Conservation (phyloP, 2,113 vertebrate species). For the Mormyrus lacerda region DNA sequence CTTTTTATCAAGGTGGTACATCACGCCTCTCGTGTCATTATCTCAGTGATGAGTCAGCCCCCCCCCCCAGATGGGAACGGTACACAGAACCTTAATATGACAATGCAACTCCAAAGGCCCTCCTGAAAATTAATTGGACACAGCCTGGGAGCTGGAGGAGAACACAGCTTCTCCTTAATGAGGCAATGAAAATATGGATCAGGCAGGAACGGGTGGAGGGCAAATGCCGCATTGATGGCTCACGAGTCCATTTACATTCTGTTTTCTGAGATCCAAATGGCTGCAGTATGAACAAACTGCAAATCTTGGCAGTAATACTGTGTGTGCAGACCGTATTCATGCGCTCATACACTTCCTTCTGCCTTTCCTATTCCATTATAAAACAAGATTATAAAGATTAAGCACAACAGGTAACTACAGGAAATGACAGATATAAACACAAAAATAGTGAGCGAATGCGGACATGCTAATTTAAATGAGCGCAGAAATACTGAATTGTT, state of each 20-base stretch:
- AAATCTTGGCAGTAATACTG: not conserved
- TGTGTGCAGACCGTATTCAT: not conserved
- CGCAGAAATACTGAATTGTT: conserved; percentile 14
- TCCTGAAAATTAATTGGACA: conserved; percentile 32
- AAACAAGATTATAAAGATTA: not conserved
- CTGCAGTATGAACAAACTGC: not conserved
- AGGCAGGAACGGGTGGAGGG: not conserved
- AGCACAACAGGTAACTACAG: not conserved
- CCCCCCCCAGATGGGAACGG: conserved; percentile 17
- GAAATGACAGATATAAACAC: not conserved
- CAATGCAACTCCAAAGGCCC: conserved; percentile 19
- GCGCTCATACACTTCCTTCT: not conserved
- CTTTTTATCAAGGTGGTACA: conserved; percentile 34
- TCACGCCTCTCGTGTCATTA: conserved; percentile 30
- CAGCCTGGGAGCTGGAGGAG: conserved; percentile 26
- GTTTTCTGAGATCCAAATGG: not conserved
- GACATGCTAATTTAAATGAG: not conserved
- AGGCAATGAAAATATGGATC: not conserved
- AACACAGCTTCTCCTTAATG: conserved; percentile 20
- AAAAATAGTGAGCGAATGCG: not conserved
- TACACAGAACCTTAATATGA: conserved; percentile 31
- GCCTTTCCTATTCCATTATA: not conserved
- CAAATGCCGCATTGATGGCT: not conserved
- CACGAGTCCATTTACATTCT: not conserved
- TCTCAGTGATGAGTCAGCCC: conserved; percentile 28